Base-by-base conservation (phyloP, 2,797 vertebrate species). In the Scolopax rusticola region DNA sequence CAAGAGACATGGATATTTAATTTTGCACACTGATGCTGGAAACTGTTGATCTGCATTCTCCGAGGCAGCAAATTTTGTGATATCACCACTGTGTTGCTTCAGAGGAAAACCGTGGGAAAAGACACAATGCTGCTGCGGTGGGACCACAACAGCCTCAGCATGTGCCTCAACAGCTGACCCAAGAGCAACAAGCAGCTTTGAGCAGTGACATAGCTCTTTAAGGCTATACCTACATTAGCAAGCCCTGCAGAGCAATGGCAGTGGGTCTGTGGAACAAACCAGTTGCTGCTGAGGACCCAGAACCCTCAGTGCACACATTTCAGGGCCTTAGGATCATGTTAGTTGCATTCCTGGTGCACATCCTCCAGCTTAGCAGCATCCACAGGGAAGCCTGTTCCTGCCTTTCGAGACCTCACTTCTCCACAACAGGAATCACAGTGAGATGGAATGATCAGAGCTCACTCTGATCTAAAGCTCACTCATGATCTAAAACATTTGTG, bases 371-470 rank as follows among this genome's bases (percentile, higher is more conserved):
- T 45, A 74, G n/a, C 33, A 36, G 21, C 0, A 0, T 38, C 28
- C 18, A 51, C 25, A 45, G 15, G 9, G 33, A 75, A 70, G 47
- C 15, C 17, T 3, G 0, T 21, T 56, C 45, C 50, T 79, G 18
- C 5, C 15, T 41, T 75, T 23, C 0, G 0, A 79, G 17, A 68
- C 13, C 6, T 80, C 14, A 40, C 20, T 36, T 56, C 43, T 86
- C 9, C 24, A 47, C 36, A 63, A 33, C 1, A 4, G 33, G 80
- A 93, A 74, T 14, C 1, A 48, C 30, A 48, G n/a, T 24, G 24
- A 80, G 27, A 71, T 28, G 14, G 11, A 15, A 41, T 2, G 3
- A 47, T 38, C 47, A 48, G 74, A 23, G 15, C 15, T 45, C 56
- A 51, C 32, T 60, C 0, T 21, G 4, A 68, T 12, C 53, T 81